Evolutionary conservation across 2,113 vertebrate species (phyloP), one percentile per base, ranked within the genome.

Genomic region (Scytalopus superciliaris): DNA sequence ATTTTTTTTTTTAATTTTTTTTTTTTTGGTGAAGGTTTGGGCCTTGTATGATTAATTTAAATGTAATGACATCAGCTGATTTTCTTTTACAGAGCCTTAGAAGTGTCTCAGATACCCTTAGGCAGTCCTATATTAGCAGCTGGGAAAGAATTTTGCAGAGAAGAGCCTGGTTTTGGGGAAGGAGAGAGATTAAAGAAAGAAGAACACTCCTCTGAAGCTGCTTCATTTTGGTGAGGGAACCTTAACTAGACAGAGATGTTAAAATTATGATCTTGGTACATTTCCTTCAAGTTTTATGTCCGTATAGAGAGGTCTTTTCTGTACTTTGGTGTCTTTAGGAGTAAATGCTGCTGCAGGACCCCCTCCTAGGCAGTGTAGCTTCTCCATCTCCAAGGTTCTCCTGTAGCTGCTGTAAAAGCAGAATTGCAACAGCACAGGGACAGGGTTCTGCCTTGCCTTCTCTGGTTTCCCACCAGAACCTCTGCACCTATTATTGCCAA

Each of bases 361-460:
- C 30, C 21, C 7, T 87, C 8, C 5, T 4, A 19, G 44, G 45
- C 44, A 45, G 5, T 1, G 3, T 50, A 42, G 21, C 27, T 83
- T 90, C 55, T 60, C 64, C 57, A 67, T 35, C 35, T 44, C 45
- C 15, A 9, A 6, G 18, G 31, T 84, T 88, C 66, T 91, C n/a
- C 21, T 0, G 0, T 27, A 44, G 75, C 39, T 7, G 1, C 69
- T 66, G 35, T n/a, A 75, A 56, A 22, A 79, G 35, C 5, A 1
- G 53, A 64, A 91, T 45, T 50, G 12, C 50, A 37, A 16, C 72
- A 62, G 11, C 8, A 1, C 0, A 70, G 56, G 42, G 35, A 15
- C 35, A 13, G 49, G 5, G 9, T 21, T 31, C 31, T 7, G 9
- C 60, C 28, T 60, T 2, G 49, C 40, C 59, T 40, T 42, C 14